phyloP scores from a whole-genome alignment of 2,113 vertebrate species.

The Syngnathus floridae region DNA sequence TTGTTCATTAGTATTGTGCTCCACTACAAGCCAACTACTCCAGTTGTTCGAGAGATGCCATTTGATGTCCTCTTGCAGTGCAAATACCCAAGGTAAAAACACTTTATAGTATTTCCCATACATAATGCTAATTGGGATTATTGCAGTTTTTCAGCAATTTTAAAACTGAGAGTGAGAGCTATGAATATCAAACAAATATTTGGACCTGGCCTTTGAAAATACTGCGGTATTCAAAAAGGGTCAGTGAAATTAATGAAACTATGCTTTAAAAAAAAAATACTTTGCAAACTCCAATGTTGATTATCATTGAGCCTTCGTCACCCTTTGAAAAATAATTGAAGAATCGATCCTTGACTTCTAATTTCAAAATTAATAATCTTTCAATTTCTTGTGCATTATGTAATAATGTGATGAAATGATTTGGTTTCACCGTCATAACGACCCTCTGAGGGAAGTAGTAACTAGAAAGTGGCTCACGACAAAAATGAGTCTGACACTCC shows the following conservation, averaged over 20 bases:
- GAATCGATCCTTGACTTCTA: no score
- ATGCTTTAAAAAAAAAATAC: neutral
- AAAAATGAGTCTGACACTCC: no score
- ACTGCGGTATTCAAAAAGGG: no score
- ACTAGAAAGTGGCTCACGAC: no score
- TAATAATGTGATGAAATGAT: no score
- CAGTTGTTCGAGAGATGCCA: constrained; percentile 45
- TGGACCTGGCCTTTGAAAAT: neutral
- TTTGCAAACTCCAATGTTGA: neutral
- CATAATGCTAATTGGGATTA: neutral
- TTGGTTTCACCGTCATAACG: no score
- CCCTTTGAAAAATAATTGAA: no score
- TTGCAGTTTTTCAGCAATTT: neutral
- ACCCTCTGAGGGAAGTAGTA: no score
- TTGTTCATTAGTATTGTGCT: constrained; percentile 25
- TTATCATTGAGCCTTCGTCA: no score
- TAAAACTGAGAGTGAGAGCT: neutral
- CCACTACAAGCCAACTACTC: constrained; percentile 29
- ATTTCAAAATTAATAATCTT: no score
- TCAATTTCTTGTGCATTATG: no score
- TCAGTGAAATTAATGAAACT: neutral
- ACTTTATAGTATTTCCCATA: neutral
- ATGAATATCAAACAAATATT: neutral
- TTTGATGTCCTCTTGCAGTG: constrained; percentile 53
- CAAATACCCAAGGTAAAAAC: constrained; percentile 49